Base-by-base conservation (phyloP, 1,140 invertebrate genomes). In the Adelges cooleyi region DNA sequence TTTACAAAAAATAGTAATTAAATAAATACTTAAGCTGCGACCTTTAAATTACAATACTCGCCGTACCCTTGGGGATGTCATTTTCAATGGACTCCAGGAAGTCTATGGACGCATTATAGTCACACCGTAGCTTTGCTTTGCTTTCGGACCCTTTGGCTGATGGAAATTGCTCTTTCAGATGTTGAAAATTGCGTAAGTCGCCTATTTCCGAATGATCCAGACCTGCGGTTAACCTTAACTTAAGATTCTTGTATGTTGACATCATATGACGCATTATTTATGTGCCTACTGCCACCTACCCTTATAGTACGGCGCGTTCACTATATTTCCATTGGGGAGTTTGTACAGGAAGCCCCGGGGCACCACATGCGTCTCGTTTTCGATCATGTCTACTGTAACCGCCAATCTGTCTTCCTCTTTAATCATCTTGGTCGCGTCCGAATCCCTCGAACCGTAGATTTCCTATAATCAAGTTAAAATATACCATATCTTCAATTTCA, bases 281-380 rank as follows among this genome's bases (percentile, higher is more conserved):
- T n/a, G n/a, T n/a, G n/a, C n/a, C 6, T 38, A 6, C 36, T 38
- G 13, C 6, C 36, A n/a, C 1, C 2, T 42, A 62, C 56, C 56
- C 8, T 62, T 62, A n/a, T 46, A 62, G 5, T 62, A 62, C 3
- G 56, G 56, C 15, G 56, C 56, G 27, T 62, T 62, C 8, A 22
- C 18, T 48, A 62, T 10, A 2, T 22, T 48, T 10, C 25, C 42
- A n/a, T 62, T 2, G 2, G 56, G 40, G 2, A 48, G 38, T 20
- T 48, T 62, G 42, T 62, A 62, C 6, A 48, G 33, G 38, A 13
- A 62, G 9, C 56, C 56, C 4, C 56, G n/a, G 18, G 56, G 56
- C 1, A 62, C 56, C 46, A 62, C 46, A 8, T 62, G 56, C 44
- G 25, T 3, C 46, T 62, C 56, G 11, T 62, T 48, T 2, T 62